Evolutionary conservation across 1,140 invertebrate species (phyloP).

Genomic region (Chlorops oryzae): DNA sequence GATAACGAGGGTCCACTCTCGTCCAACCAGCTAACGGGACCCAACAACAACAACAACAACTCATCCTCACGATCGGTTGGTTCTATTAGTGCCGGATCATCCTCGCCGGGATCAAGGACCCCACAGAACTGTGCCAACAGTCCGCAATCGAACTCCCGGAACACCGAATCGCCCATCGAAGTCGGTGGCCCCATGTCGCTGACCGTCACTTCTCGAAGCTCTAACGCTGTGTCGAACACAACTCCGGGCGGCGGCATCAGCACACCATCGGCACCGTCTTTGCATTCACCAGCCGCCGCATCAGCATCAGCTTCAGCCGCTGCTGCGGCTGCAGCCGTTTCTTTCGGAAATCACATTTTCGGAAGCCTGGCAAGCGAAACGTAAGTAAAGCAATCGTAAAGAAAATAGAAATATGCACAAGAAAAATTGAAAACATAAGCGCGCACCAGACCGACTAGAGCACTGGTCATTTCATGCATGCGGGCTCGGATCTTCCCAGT

Average conservation of each 20-base stretch:
- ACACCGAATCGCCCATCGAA: conserved; percentile 48
- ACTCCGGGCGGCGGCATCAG: conserved; percentile 14
- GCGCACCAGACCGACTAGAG: neutral
- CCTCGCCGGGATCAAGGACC: conserved; percentile 37
- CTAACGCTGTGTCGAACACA: conserved; percentile 26
- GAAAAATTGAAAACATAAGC: too few species aligned
- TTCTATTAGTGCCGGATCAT: conserved; percentile 45
- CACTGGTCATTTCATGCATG: neutral
- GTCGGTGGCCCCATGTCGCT: conserved; percentile 46
- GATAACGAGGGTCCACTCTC: conserved; percentile 44
- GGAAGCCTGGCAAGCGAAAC: conserved; percentile 34
- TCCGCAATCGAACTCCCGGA: conserved; percentile 37
- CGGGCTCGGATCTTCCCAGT: too few species aligned
- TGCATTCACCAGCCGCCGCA: conserved; percentile 27
- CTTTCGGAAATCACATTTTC: conserved; percentile 41
- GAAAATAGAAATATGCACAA: too few species aligned
- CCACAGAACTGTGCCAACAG: conserved; percentile 21
- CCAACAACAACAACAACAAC: conserved; percentile 26
- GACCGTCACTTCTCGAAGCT: conserved; percentile 28
- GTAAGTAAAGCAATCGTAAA: too few species aligned
- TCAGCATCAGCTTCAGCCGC: conserved; percentile 18
- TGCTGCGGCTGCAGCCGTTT: conserved; percentile 28
- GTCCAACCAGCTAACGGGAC: conserved; percentile 38
- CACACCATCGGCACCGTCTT: conserved; percentile 31
- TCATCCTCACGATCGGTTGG: conserved; percentile 44